Evolutionary conservation across 64 coral and sea anemone species (phyloP), one percentile per base, ranked within the genome.

Genomic region (Trachythela sp.): DNA sequence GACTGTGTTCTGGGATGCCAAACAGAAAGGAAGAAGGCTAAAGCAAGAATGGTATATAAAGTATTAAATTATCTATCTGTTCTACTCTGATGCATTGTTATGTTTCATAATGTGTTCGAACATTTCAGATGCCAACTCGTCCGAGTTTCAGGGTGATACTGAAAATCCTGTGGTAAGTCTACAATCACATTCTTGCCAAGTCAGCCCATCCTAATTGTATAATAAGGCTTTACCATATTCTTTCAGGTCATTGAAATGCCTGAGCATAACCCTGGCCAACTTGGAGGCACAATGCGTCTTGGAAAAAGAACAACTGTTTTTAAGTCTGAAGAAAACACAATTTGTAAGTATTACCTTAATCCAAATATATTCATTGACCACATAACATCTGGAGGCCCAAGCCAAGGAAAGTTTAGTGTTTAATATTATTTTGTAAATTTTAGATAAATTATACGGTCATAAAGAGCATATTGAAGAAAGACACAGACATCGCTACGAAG

Each of bases 241-340:
- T 33, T 84, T 84, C 42, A 99, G 96, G 96, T 99, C 8, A 95
- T 99, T 88, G 96, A 99, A 84, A 99, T 99, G 96, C 96, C 96
- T 50, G 96, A 99, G 36, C 96, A 99, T 41, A 99, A 99, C 49
- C 91, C 94, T 75, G 96, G 93, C 15, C 83, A 95, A 38, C 90
- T 99, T 52, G 96, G 96, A 70, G 96, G 96, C 7, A 99, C 96
- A 0, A 99, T 99, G 96, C 90, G 96, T 36, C 84, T 99, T 2
- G 96, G 96, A 84, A 91, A 93, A 86, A 80, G 96, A 11, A 91
- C 93, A 39, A 99, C 96, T 48, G 93, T 99, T 17, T 99, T 99
- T 84, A 92, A 92, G 37, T 59, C 15, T 68, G 87, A 88, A 40
- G 43, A 88, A 1, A 87, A 68, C 13, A 58, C 87, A 58, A 85